Percentiles rank a stretch among this genome's conserved stretches.
Evolutionary conservation across 2,797 vertebrate genomes (phyloP).

Genomic region (Poecilia velifera): DNA sequence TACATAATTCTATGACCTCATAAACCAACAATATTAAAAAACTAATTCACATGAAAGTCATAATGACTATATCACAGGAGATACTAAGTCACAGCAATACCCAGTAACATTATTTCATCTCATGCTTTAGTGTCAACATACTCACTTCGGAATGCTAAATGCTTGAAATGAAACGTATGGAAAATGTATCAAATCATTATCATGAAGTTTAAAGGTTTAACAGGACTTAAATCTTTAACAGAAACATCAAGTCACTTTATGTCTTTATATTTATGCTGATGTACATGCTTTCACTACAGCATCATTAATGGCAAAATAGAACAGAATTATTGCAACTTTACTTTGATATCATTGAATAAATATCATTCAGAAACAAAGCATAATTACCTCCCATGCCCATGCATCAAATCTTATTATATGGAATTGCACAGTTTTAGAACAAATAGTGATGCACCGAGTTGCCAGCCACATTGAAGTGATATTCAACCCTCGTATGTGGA

Average conservation of each 20-base stretch:
- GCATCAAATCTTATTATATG: background rate
- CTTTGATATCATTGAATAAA: background rate
- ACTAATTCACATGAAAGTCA: background rate
- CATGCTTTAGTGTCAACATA: background rate
- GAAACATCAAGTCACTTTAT: background rate
- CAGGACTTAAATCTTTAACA: background rate
- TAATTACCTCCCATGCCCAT: background rate
- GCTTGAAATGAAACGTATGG: background rate
- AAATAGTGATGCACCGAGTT: background rate
- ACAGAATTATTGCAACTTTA: background rate
- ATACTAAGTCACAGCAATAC: background rate
- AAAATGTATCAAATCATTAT: background rate
- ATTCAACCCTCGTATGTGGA: background rate
- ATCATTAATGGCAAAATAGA: background rate
- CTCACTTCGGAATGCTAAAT: background rate
- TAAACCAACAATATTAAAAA: background rate
- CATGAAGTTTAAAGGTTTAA: background rate
- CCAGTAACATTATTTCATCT: background rate
- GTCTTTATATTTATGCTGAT: background rate
- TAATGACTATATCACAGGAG: background rate
- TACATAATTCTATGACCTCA: background rate
- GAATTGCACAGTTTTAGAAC: background rate
- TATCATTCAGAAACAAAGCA: background rate
- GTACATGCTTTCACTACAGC: background rate
- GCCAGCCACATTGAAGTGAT: too few relatives aligned